phyloP scores from a whole-genome alignment of 1,140 invertebrate species.

The Calliopsis andreniformis region DNA sequence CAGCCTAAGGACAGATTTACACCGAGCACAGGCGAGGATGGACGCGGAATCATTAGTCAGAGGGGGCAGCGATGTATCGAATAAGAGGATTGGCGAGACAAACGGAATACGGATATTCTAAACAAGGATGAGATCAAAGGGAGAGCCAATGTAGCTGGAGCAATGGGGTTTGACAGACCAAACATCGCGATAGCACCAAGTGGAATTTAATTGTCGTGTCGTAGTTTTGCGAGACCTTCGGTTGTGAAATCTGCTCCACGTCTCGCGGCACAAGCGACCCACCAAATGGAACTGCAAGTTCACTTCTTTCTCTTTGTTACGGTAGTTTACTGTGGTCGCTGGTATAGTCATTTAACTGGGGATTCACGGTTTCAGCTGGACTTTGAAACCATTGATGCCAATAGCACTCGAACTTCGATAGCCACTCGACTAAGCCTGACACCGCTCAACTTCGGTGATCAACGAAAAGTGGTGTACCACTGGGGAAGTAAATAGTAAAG shows the following conservation, averaged over 20 bases:
- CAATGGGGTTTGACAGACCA: background rate
- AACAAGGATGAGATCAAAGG: background rate
- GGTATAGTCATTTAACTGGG: too few relatives aligned
- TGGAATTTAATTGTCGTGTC: background rate
- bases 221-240: background rate
- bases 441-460: too few relatives aligned
- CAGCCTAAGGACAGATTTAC: background rate
- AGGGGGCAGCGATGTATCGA: conserved; percentile 1
- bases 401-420: too few relatives aligned
- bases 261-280: background rate
- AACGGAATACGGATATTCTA: background rate
- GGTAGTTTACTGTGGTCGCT: too few relatives aligned
- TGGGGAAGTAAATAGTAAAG: too few relatives aligned
- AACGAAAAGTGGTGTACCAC: too few relatives aligned
- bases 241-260: background rate
- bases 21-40: background rate
- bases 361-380: too few relatives aligned
- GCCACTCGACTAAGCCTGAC: too few relatives aligned
- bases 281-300: too few relatives aligned
- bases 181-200: background rate
- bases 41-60: conserved; percentile 7
- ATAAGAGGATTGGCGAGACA: background rate
- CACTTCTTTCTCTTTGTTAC: too few relatives aligned
- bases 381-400: too few relatives aligned
- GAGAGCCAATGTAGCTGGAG: background rate